Evolutionary conservation across 2,113 vertebrate species (phyloP), one percentile per base, ranked within the genome.

Genomic region (Pomatostomus ruficeps): DNA sequence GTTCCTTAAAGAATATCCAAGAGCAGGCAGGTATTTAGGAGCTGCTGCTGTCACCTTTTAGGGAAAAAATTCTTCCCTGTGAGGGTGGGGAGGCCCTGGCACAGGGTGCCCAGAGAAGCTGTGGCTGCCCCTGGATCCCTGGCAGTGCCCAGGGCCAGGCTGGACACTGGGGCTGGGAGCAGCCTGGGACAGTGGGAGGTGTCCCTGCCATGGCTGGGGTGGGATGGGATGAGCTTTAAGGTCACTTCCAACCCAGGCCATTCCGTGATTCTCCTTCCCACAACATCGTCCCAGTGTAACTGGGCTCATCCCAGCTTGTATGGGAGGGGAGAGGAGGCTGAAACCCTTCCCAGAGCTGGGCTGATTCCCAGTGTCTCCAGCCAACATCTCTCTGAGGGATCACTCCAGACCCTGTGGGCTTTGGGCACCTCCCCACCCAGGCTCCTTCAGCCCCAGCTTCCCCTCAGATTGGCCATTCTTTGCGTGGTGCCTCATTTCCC

Each of bases 341-440:
- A 59, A 67, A 26, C 26, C 48, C 15, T 63, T 62, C 54, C 11
- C 40, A 48, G 54, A 59, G 40, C 35, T 52, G 68, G 42, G 12
- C 7, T 4, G 0, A n/a, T 45, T 65, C n/a, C 38, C 3, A 18
- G 3, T 42, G 8, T 88, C 2, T 25, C 10, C 55, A 80, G 25
- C 9, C 57, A 70, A 25, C 7, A 52, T 40, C 52, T 74, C 14
- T n/a, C 28, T 6, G 7, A 74, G 29, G 35, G 33, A 7, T 52
- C 1, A 0, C 10, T 46, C 19, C 19, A n/a, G 11, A 15, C 49
- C n/a, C 42, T 1, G 0, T 0, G 1, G 67, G 24, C 40, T 88
- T 72, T 4, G 2, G 31, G 20, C 4, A 3, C 45, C 10, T 38
- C 29, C 33, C 14, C 0, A 1, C 21, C 2, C 0, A 0, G 55